phyloP scores from a whole-genome alignment of 2,797 vertebrate species.

The Anableps anableps region DNA sequence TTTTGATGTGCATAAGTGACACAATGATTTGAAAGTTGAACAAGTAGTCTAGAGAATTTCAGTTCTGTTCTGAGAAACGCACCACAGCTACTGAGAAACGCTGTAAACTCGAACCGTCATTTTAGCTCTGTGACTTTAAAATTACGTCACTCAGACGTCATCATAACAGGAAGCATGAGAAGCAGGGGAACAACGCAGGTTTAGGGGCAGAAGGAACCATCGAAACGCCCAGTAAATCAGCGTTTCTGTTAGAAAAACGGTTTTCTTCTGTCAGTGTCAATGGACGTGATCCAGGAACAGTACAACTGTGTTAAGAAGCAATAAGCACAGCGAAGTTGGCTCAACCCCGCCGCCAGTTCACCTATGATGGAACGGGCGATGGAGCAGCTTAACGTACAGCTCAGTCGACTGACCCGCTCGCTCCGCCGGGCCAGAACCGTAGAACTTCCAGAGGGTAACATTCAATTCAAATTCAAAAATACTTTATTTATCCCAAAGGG shows the following conservation, averaged over 20 bases:
- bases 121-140: not conserved
- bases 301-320: not conserved
- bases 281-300: constrained; percentile 56
- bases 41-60: too few relatives aligned
- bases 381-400: constrained; percentile 92
- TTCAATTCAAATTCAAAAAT: too few relatives aligned
- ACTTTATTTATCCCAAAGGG: too few relatives aligned
- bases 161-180: constrained; percentile 75
- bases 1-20: too few relatives aligned
- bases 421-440: constrained; percentile 95
- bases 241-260: not conserved
- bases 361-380: constrained; percentile 99
- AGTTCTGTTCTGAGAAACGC: too few relatives aligned
- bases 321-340: constrained; percentile 22
- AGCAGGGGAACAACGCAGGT: constrained; percentile 20
- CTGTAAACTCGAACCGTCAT: not conserved
- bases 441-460: constrained; percentile 93
- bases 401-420: constrained; percentile 93
- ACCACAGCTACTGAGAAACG: too few relatives aligned
- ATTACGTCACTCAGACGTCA: constrained; percentile 27
- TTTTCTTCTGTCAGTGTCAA: constrained; percentile 25
- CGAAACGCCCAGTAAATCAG: constrained; percentile 15
- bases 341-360: constrained; percentile 29
- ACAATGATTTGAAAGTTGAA: too few relatives aligned
- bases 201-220: constrained; percentile 10